Evolutionary conservation across 2,797 vertebrate species (phyloP).

Genomic region (Menidia menidia): DNA sequence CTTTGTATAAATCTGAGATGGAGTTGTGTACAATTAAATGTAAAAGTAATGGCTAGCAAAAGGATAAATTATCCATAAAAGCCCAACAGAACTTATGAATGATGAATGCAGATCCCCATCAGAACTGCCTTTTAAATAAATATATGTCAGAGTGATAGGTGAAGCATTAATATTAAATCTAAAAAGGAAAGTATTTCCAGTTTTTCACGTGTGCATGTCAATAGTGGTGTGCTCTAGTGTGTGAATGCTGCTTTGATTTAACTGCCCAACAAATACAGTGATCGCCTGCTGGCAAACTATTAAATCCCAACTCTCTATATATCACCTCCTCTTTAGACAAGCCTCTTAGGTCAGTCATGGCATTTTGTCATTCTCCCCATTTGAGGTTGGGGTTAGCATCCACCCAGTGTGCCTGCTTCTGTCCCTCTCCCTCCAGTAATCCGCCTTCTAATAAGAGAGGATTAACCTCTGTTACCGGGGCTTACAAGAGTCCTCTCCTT

Average conservation of each 20-base stretch:
- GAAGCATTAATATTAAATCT: not conserved
- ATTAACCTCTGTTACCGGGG: conserved; percentile 81
- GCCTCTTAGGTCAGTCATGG: conserved; percentile 55
- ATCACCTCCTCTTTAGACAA: conserved; percentile 43
- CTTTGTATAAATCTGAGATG: not conserved
- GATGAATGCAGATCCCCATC: not conserved
- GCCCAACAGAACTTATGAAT: not conserved
- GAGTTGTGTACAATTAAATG: not conserved
- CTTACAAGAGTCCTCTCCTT: conserved; percentile 75
- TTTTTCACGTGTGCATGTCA: not conserved
- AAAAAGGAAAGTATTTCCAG: not conserved
- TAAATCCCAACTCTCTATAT: conserved; percentile 33
- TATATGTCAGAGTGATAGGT: not conserved
- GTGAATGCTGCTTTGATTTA: conserved; percentile 6
- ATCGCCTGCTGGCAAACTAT: conserved; percentile 18
- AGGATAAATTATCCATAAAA: not conserved
- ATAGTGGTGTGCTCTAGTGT: not conserved
- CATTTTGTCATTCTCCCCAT: conserved; percentile 50
- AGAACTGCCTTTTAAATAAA: not conserved
- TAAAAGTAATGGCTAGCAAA: not conserved
- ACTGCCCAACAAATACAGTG: conserved; percentile 18
- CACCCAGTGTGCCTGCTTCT: conserved; percentile 36
- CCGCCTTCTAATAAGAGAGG: conserved; percentile 82
- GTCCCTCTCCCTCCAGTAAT: conserved; percentile 74
- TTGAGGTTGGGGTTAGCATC: conserved; percentile 45